Evolutionary conservation across 2,113 vertebrate genomes (phyloP), one percentile per base, ranked within the genome.

Genomic region (Forbesichthys agassizii): DNA sequence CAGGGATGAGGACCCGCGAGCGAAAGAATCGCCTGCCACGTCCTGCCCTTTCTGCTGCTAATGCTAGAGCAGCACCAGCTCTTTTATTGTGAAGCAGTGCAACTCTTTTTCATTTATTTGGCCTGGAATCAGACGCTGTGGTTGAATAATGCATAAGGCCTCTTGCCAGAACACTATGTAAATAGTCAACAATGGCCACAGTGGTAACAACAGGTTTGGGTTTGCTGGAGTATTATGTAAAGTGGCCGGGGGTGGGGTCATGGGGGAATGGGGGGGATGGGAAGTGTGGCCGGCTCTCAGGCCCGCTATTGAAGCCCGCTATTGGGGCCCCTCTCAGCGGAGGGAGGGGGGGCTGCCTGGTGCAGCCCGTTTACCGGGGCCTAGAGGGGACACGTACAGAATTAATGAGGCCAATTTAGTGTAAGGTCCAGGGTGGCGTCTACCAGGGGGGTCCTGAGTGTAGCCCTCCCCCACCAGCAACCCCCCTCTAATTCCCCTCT

Each of bases 91-190:
- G 74, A 20, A 68, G 88, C 87, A 88, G 71, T 88, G 85, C 86
- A 91, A 88, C 81, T 86, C 85, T 79, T 84, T 87, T 87, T 91
- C 88, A 89, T 86, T 84, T 85, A 83, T 73, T 69, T 63, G 53
- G 84, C 77, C 88, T 79, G 85, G 85, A 84, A 90, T 91, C 79
- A 90, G 88, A 87, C 65, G 81, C 85, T 73, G 84, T 71, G 79
- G 71, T 27, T 93, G 92, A 93, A 93, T 93, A 92, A 93, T 92
- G 88, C 82, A 93, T 93, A 63, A 90, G 84, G 75, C 66, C 67
- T 82, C 77, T 83, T 82, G 84, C 87, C 88, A 84, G 85, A 80
- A 79, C 81, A 51, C 73, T 88, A 92, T 92, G 91, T 92, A 92
- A 92, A 93, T 91, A 89, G 86, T 87, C 84, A 90, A 89, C 89